phyloP scores from a whole-genome alignment of 2,113 vertebrate species.

The Colinus virginianus region DNA sequence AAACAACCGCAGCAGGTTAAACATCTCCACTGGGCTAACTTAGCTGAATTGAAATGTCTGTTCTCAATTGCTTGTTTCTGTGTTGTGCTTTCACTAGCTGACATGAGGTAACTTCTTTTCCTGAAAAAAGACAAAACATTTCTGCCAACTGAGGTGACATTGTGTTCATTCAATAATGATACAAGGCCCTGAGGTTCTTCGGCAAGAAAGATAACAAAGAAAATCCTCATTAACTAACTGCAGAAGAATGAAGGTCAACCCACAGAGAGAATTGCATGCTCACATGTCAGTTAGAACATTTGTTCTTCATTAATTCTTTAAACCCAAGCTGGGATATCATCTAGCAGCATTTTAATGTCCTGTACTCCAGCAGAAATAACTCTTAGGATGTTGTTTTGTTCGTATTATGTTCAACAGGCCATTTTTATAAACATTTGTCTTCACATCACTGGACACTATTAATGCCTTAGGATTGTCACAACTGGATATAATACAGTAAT shows the following conservation, averaged over 20 bases:
- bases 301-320: constrained; percentile 85
- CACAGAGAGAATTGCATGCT: constrained; percentile 77
- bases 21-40: constrained; percentile 65
- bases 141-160: constrained; percentile 81
- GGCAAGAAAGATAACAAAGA: constrained; percentile 80
- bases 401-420: constrained; percentile 27
- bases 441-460: constrained; percentile 38
- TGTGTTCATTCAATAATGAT: constrained; percentile 82
- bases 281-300: constrained; percentile 78
- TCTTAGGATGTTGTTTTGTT: constrained; percentile 57
- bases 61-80: constrained; percentile 68
- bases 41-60: constrained; percentile 76
- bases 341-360: constrained; percentile 74
- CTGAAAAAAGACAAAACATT: constrained; percentile 81
- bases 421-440: constrained; percentile 56
- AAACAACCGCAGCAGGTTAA: constrained; percentile 64
- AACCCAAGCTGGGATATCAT: constrained; percentile 77
- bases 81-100: constrained; percentile 73
- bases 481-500: constrained; percentile 54
- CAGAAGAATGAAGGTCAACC: constrained; percentile 82
- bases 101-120: constrained; percentile 77
- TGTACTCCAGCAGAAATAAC: constrained; percentile 69
- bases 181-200: constrained; percentile 80
- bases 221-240: constrained; percentile 81
- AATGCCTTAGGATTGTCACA: constrained; percentile 52